Evolutionary conservation across 1,140 invertebrate species (phyloP).

Genomic region (Eurytemora carolleeae): DNA sequence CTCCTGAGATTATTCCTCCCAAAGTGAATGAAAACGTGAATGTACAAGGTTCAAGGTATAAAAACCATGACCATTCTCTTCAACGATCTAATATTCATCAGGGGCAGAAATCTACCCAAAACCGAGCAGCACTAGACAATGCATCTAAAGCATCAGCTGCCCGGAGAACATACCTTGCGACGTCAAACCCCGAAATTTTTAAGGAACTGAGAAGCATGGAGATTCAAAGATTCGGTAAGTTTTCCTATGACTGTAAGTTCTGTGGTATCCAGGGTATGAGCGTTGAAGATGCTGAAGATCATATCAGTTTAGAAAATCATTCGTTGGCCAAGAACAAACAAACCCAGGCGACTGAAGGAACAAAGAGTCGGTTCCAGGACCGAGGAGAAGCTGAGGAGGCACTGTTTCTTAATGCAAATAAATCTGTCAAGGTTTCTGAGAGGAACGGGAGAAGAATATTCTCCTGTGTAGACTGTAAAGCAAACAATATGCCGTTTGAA

Average conservation of each 20-base stretch:
- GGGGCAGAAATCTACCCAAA: too few relatives aligned
- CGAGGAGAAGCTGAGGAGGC: background rate
- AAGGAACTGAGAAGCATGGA: background rate
- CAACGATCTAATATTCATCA: too few relatives aligned
- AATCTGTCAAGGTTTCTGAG: too few relatives aligned
- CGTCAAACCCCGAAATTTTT: background rate
- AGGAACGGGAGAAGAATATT: background rate
- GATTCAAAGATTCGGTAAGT: background rate
- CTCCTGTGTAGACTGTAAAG: background rate
- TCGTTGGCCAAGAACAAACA: background rate
- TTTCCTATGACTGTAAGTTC: background rate
- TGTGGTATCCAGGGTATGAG: background rate
- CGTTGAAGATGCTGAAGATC: background rate
- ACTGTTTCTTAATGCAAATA: background rate
- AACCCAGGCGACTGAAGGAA: background rate
- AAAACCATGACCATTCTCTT: too few relatives aligned
- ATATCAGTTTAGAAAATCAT: background rate
- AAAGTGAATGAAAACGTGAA: too few relatives aligned
- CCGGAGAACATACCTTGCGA: too few relatives aligned
- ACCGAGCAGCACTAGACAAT: too few relatives aligned
- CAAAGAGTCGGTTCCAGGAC: background rate
- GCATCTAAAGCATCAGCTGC: too few relatives aligned
- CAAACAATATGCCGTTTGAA: background rate
- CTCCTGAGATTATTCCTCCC: too few relatives aligned
- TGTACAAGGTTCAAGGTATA: too few relatives aligned